These are phyloP conservation scores for Oceanodroma leucorhoa DNA, from an alignment of 2,797 vertebrate genomes.

Conservation along the genomic window DNA sequence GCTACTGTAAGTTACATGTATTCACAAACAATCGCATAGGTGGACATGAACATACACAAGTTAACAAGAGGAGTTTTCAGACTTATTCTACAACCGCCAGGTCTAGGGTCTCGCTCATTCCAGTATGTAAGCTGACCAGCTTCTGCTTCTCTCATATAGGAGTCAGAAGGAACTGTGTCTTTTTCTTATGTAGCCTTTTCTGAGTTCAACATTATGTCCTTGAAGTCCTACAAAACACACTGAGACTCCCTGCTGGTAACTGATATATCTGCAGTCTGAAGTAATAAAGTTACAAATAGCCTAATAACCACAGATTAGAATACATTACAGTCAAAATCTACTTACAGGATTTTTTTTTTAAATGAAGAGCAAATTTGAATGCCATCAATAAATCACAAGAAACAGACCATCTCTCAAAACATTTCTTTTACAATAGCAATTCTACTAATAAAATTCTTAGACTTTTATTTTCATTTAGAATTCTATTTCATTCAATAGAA, in stretches of 20 bases:
- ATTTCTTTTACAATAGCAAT: not conserved
- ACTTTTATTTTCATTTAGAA: no score
- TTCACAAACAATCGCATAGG: not conserved
- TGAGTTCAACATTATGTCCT: not conserved
- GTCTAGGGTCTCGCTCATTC: not conserved
- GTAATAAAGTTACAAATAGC: not conserved
- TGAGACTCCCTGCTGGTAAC: conserved; percentile 64
- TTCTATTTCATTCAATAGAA: no score
- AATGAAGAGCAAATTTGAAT: not conserved
- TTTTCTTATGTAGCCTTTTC: not conserved
- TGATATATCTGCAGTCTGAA: not conserved
- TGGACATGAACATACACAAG: not conserved
- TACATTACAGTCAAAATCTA: not conserved
- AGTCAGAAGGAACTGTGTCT: not conserved
- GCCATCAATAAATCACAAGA: not conserved
- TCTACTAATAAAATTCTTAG: not conserved
- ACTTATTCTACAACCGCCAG: not conserved
- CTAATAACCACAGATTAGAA: not conserved
- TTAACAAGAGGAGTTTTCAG: not conserved
- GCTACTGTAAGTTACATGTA: not conserved
- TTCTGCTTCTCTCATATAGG: not conserved
- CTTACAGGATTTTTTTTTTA: not conserved
- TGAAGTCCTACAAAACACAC: conserved; percentile 8
- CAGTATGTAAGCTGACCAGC: not conserved
- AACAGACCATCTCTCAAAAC: not conserved